phyloP scores from a whole-genome alignment of 1,140 invertebrate species.

The Pogonomyrmex californicus region DNA sequence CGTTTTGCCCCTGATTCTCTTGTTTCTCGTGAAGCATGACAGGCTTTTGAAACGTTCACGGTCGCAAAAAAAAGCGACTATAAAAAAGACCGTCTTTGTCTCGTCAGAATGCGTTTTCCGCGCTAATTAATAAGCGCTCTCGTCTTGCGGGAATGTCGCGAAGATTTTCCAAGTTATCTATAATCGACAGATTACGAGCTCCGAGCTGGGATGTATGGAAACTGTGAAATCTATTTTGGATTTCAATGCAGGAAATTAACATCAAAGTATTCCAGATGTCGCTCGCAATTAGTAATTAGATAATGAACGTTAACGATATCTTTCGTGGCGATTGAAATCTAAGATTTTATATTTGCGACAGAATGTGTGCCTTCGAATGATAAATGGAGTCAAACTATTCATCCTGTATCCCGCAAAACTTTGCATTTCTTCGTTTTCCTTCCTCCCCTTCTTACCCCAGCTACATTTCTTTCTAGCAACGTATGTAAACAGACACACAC shows the following conservation, averaged over 20 bases:
- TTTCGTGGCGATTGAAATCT: conserved; percentile 67
- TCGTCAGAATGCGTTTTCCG: conserved; percentile 24
- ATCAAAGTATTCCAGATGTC: not conserved
- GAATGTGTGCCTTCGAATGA: conserved; percentile 82
- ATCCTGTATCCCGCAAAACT: conserved; percentile 29
- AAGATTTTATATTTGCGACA: conserved; percentile 75
- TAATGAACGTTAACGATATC: conserved; percentile 69
- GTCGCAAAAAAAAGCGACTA: conserved; percentile 20
- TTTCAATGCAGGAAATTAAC: not conserved
- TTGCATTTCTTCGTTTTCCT: conserved; percentile 18
- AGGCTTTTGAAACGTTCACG: conserved; percentile 43
- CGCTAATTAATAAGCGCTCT: conserved; percentile 34
- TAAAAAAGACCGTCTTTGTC: conserved; percentile 19
- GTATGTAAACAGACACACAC: conserved; percentile 1
- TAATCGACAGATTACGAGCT: not conserved
- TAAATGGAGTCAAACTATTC: conserved; percentile 78
- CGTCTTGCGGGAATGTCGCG: conserved; percentile 5
- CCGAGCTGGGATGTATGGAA: not conserved
- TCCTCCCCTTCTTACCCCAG: not conserved
- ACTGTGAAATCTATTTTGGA: not conserved
- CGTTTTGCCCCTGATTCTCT: conserved; percentile 23
- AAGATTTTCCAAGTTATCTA: not conserved
- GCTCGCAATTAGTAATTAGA: not conserved
- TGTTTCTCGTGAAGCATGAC: conserved; percentile 25
- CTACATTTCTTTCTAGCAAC: conserved; percentile 20